Evolutionary conservation across 2,113 vertebrate species (phyloP), one percentile per base, ranked within the genome.

Genomic region (Sander vitreus): DNA sequence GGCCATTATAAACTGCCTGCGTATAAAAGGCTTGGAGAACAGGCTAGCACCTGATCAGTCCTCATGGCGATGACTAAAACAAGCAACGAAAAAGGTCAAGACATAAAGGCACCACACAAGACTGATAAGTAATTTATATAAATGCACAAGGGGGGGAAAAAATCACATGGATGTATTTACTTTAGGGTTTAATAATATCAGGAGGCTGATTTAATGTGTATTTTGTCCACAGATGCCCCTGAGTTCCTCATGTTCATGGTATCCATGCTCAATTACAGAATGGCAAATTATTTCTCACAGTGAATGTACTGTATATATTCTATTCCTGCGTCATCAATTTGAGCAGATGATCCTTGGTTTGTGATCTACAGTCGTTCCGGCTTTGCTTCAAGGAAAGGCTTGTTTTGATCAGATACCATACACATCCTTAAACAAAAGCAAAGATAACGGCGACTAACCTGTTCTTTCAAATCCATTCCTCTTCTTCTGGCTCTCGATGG

Each of bases 41-140:
- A 74, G 58, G 73, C 59, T 16, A 78, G 76, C 88, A 86, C 85
- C 90, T 91, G 91, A 92, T 76, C 69, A 64, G 27, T 87, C 65
- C 50, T 69, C 83, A 67, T 77, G 58, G 36, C 68, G 53, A 79
- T 36, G 19, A 78, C 36, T 54, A 12, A 68, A 33, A 75, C 25
- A 68, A 82, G 73, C 64, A 58, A 57, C 0, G 10, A 50, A 72
- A 68, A 75, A 30, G 33, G 27, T 57, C 27, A 73, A 36, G 27
- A 70, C 10, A n/a, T 16, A 36, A 10, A 77, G 1, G 48, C 7
- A 14, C 2, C 13, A 50, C 50, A 68, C 1, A 62, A 50, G 48
- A 69, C 57, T 59, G 12, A 74, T 39, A 36, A 51, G 36, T 19
- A 72, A 62, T 25, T 64, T 5, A 1, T 21, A 27, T 33, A 53